phyloP scores from a whole-genome alignment of 92 coral and sea anemone genomes.

The Epizoanthus illoricatus region DNA sequence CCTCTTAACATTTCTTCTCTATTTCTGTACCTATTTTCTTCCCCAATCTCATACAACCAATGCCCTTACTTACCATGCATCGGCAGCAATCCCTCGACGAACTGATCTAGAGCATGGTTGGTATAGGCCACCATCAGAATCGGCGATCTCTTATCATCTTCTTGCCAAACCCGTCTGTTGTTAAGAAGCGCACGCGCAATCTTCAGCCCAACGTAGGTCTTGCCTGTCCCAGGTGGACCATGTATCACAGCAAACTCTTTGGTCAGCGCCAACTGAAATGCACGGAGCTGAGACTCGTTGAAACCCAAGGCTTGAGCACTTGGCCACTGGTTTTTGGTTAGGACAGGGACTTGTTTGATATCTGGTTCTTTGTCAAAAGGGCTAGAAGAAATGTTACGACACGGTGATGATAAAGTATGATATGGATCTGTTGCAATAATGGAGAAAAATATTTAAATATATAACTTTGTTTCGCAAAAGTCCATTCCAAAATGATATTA shows the following conservation, averaged over 20 bases:
- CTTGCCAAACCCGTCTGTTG: constrained; percentile 57
- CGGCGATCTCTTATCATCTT: constrained; percentile 45
- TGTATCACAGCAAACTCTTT: constrained; percentile 85
- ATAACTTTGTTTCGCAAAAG: no score
- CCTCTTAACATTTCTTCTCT: neutral
- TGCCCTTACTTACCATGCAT: constrained; percentile 24
- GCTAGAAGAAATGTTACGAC: neutral
- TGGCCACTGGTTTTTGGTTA: constrained; percentile 71
- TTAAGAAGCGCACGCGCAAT: constrained; percentile 76
- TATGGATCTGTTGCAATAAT: no score
- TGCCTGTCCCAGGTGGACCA: constrained; percentile 98
- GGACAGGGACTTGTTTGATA: constrained; percentile 34
- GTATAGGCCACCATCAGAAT: constrained; percentile 88
- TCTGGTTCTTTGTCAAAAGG: constrained; percentile 1
- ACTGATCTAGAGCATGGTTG: constrained; percentile 93
- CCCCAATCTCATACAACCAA: neutral
- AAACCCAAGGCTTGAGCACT: constrained; percentile 72
- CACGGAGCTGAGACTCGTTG: constrained; percentile 84
- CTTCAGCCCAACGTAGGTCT: constrained; percentile 89
- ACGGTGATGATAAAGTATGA: no score
- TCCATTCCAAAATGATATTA: no score
- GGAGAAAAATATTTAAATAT: no score
- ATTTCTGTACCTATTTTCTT: neutral
- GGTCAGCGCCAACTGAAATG: constrained; percentile 82
- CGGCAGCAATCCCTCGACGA: constrained; percentile 73